Base-by-base conservation (phyloP, 2,888 invertebrate species). In the Enoplolaimus lenunculus region DNA sequence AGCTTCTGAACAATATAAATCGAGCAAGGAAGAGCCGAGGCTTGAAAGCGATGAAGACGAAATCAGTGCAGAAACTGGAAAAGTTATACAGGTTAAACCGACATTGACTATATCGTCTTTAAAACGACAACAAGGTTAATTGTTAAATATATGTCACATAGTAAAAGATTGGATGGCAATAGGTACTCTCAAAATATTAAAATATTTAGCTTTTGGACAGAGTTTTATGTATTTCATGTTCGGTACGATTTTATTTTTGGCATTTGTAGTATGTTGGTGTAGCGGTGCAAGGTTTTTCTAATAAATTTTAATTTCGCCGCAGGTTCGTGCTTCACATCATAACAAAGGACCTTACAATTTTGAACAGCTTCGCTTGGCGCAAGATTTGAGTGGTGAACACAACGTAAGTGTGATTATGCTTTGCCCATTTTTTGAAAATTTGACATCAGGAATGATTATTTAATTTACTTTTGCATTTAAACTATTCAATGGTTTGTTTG, bases 341-440 rank as follows among this genome's bases (percentile, higher is more conserved):
- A 93, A 95, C 81, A 95, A 95, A 80, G 95, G 95, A 0, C 95
- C 94, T 0, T 93, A 91, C 80, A 95, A 98, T 82, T 97, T 97
- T 82, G 90, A 92, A 68, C 88, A 89, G 74, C 85, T 95, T 31
- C 88, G 91, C 79, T 90, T 93, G 76, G 90, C 95, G 0, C 85
- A 86, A 76, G 93, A 90, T 78, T 85, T 93, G 76, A 87, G 87
- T 72, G 88, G 88, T 0, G 90, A 88, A 71, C 93, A 94, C 81
- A 87, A 87, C 16, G 93, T 93, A 76, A 74, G 78, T 76, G 31
- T 16, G 1, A n/a, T n/a, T 68, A 30, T 31, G 26, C 26, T 16
- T 34, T 28, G 2, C 30, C 7, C 29, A 68, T 16, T 34, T 30
- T 33, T n/a, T 28, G 21, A 68, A 28, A 28, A 26, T 16, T 33